These are phyloP conservation scores for Brevipalpus yothersi DNA, from an alignment of 1,140 invertebrate species.

Conservation along the genomic window DNA sequence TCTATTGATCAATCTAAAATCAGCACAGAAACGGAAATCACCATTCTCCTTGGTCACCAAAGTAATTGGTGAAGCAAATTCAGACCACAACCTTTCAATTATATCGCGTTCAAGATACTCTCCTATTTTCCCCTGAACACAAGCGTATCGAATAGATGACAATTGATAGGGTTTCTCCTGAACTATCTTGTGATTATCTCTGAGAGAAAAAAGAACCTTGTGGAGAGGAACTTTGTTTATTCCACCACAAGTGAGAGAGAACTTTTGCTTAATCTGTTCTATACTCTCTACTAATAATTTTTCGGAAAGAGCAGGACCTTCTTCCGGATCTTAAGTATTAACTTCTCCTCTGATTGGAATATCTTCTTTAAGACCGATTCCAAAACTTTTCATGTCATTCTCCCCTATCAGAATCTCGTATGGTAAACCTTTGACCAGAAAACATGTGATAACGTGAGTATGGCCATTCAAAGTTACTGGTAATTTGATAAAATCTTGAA, in stretches of 20 bases:
- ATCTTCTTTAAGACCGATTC: not conserved
- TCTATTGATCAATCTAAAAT: conserved; percentile 1
- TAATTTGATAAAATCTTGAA: too few relatives aligned
- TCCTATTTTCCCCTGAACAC: not conserved
- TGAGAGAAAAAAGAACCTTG: not conserved
- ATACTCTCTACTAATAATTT: not conserved
- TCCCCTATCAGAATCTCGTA: too few relatives aligned
- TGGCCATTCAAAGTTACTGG: too few relatives aligned
- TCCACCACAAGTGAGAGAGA: not conserved
- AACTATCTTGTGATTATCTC: not conserved
- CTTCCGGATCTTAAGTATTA: not conserved
- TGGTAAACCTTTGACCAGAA: too few relatives aligned
- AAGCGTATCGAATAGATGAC: not conserved
- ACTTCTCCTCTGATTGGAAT: not conserved
- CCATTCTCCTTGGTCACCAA: not conserved
- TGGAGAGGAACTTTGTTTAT: not conserved
- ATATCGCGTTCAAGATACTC: not conserved
- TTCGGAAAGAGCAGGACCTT: not conserved
- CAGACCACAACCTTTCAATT: not conserved
- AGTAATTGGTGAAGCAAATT: not conserved
- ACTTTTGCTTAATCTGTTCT: not conserved
- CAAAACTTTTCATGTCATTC: too few relatives aligned
- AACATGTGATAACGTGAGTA: too few relatives aligned
- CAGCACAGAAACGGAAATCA: not conserved
- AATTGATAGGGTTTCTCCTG: not conserved